Evolutionary conservation across 2,797 vertebrate species (phyloP).

Genomic region (Pseudopleuronectes americanus): DNA sequence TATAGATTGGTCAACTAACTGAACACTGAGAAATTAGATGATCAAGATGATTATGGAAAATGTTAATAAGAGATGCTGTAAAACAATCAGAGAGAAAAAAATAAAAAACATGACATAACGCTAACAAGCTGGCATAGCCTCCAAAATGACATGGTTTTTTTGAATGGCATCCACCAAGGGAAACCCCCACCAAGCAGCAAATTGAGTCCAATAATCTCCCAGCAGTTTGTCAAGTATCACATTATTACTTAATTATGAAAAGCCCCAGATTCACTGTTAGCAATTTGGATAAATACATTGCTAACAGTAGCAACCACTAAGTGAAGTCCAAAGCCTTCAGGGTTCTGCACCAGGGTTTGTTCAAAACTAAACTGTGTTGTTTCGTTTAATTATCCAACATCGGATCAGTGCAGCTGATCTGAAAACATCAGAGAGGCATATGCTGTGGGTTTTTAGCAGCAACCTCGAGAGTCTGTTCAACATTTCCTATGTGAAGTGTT

Average conservation of each 20-base stretch:
- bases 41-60: no score
- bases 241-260: conserved; percentile 19
- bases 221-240: conserved; percentile 21
- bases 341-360: conserved; percentile 30
- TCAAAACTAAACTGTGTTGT: conserved; percentile 26
- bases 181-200: conserved; percentile 11
- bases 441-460: conserved; percentile 42
- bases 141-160: conserved; percentile 2
- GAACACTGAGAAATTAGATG: no score
- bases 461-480: conserved; percentile 39
- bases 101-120: neutral
- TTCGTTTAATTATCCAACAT: conserved; percentile 54
- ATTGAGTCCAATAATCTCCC: conserved; percentile 9
- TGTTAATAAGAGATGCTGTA: no score
- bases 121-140: neutral
- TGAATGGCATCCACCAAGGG: neutral
- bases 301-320: conserved; percentile 24
- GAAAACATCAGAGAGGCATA: conserved; percentile 47
- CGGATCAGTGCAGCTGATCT: conserved; percentile 56
- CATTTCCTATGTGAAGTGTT: conserved; percentile 39
- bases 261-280: conserved; percentile 3
- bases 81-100: no score
- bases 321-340: conserved; percentile 9
- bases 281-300: conserved; percentile 12
- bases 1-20: no score